Conservation (phyloP, 2,888 invertebrate species). For the Andrena dorsata region DNA sequence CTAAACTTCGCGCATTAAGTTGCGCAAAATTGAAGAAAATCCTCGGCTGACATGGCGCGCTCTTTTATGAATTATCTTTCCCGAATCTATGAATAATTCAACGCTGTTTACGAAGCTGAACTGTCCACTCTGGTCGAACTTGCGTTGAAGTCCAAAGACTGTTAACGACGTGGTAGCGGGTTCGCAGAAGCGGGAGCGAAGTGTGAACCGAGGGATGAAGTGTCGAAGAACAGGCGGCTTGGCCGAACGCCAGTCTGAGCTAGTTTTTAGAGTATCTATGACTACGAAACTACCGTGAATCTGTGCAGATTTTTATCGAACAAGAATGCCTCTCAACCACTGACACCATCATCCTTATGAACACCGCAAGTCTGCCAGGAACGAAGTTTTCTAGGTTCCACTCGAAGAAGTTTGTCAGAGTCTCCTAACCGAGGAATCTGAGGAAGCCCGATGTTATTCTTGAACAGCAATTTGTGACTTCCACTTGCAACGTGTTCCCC, state of each 20-base stretch:
- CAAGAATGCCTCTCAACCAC: constrained; percentile 7
- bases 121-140: constrained; percentile 61
- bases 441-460: constrained; percentile 13
- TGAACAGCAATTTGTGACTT: constrained; percentile 2
- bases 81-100: constrained; percentile 75
- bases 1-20: neutral
- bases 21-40: neutral
- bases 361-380: neutral
- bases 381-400: constrained; percentile 25
- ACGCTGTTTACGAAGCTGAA: constrained; percentile 70
- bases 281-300: constrained; percentile 55
- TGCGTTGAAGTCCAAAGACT: constrained; percentile 57
- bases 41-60: constrained; percentile 13
- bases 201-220: constrained; percentile 52
- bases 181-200: constrained; percentile 13
- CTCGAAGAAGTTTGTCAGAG: constrained; percentile 26
- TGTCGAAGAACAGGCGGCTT: constrained; percentile 66
- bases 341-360: constrained; percentile 8
- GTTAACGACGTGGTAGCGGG: constrained; percentile 4
- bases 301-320: constrained; percentile 9
- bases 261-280: constrained; percentile 77
- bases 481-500: neutral
- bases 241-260: constrained; percentile 43
- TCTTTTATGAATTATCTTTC: constrained; percentile 75
- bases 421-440: neutral